A percentile compares a stretch with the other conserved stretches of the same genome.
Evolutionary conservation across 2,113 vertebrate genomes (phyloP).

Genomic region (Orycteropus afer): DNA sequence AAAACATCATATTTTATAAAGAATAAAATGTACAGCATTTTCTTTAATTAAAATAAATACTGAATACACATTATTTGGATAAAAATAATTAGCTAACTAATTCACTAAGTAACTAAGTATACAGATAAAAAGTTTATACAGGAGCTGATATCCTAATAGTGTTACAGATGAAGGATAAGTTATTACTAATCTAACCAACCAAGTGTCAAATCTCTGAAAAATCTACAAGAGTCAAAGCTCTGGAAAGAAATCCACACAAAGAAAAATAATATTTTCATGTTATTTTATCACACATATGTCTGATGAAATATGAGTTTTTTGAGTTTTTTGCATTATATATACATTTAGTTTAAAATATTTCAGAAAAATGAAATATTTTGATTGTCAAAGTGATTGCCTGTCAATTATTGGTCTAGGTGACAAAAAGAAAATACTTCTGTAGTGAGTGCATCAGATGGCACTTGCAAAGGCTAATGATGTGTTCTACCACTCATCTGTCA

Average conservation of each 20-base stretch:
- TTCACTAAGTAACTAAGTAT: neutral
- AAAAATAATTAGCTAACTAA: neutral
- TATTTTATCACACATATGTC: neutral
- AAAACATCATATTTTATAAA: neutral
- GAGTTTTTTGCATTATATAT: neutral
- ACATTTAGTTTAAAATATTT: neutral
- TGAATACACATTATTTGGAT: neutral
- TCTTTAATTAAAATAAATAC: neutral
- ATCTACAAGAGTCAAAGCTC: too few relatives aligned
- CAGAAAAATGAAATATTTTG: neutral
- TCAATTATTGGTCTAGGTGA: neutral
- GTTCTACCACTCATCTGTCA: too few relatives aligned
- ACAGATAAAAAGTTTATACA: neutral
- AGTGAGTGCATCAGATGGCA: neutral
- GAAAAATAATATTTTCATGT: neutral
- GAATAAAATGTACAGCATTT: neutral
- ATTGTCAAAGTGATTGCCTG: neutral
- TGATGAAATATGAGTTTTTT: neutral
- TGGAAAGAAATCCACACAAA: neutral
- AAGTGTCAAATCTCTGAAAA: neutral
- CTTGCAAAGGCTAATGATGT: too few relatives aligned
- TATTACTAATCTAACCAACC: neutral
- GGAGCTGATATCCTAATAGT: neutral
- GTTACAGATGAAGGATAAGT: neutral
- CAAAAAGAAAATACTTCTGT: neutral